Conservation (phyloP, 2,797 vertebrate species). For the Clamator glandarius region DNA sequence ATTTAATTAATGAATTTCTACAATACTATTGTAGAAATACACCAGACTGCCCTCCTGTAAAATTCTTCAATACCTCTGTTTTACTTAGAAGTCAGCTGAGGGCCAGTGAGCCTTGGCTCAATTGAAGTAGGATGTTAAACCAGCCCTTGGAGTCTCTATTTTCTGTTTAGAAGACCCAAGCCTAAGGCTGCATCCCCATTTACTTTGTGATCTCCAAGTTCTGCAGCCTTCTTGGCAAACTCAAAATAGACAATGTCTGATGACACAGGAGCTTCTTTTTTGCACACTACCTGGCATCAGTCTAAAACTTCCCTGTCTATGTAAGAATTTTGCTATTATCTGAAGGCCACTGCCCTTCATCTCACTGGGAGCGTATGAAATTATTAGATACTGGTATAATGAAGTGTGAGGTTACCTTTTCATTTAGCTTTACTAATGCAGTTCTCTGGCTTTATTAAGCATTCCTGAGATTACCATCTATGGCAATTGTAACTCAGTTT, state of each 20-base stretch:
- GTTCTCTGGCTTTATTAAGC: neutral
- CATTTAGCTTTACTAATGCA: neutral
- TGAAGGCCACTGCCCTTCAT: neutral
- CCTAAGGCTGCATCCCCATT: neutral
- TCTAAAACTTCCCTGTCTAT: neutral
- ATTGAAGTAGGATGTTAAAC: neutral
- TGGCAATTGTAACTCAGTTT: neutral
- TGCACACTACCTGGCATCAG: neutral
- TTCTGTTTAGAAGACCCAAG: neutral
- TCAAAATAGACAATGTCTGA: neutral
- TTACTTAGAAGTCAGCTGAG: neutral
- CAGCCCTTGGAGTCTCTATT: neutral
- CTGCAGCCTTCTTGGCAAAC: neutral
- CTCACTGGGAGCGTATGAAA: neutral
- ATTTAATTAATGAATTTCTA: neutral
- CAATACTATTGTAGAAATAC: neutral
- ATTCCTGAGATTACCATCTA: neutral
- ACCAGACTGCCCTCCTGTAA: neutral
- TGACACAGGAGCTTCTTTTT: neutral
- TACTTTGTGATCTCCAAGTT: neutral
- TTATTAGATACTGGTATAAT: neutral
- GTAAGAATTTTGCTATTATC: neutral
- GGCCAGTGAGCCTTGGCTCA: neutral
- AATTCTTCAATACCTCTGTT: neutral
- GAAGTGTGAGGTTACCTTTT: neutral